Evolutionary conservation across 1,140 invertebrate genomes (phyloP).

Genomic region (Papilio polytes): DNA sequence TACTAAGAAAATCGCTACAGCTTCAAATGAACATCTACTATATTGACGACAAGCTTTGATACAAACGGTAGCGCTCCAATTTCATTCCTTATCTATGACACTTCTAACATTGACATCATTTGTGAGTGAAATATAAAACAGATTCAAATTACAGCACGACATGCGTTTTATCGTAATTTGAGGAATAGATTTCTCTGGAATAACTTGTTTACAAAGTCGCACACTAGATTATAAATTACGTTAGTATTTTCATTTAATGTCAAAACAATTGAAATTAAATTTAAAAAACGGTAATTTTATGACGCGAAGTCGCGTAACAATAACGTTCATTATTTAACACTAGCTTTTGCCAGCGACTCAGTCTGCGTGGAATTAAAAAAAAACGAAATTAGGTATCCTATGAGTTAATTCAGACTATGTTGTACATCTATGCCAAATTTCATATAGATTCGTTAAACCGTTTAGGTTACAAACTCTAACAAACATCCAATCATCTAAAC

Average conservation of each 20-base stretch:
- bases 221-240: no score
- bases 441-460: no score
- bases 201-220: not conserved
- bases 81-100: not conserved
- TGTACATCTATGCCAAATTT: no score
- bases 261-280: not conserved
- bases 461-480: no score
- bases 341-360: no score
- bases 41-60: constrained; percentile 1
- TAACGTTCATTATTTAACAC: constrained; percentile 43
- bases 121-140: not conserved
- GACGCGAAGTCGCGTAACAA: not conserved
- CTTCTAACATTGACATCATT: not conserved
- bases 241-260: no score
- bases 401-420: no score
- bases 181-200: not conserved
- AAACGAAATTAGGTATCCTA: no score
- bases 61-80: not conserved
- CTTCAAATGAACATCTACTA: not conserved
- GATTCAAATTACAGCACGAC: not conserved
- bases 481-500: no score
- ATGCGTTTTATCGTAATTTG: not conserved
- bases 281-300: not conserved
- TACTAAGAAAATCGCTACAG: not conserved
- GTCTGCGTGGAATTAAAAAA: no score